Evolutionary conservation across 2,797 vertebrate species (phyloP).

Genomic region (Monodelphis domestica): DNA sequence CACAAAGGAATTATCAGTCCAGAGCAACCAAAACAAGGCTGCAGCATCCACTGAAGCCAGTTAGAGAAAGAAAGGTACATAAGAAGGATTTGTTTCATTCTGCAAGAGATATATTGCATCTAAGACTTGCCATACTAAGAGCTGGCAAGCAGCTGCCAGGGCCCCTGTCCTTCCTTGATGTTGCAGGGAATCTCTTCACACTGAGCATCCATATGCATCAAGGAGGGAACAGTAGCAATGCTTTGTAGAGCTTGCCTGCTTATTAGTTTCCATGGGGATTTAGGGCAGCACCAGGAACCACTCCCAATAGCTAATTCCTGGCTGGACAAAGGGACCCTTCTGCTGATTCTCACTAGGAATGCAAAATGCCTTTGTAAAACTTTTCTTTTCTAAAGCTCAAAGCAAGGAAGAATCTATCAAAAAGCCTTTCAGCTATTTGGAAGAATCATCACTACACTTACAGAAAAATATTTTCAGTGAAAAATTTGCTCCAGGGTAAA

Average conservation of each 20-base stretch:
- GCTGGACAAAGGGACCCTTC: background rate
- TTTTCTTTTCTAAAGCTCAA: background rate
- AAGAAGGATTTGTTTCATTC: background rate
- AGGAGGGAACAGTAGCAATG: background rate
- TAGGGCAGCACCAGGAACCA: background rate
- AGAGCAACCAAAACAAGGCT: background rate
- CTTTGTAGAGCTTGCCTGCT: background rate
- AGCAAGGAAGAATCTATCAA: background rate
- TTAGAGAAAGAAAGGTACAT: background rate
- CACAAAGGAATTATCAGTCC: background rate
- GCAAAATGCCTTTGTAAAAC: background rate
- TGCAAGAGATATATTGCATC: background rate
- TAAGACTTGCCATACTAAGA: background rate
- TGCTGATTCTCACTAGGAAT: background rate
- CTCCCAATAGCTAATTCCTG: background rate
- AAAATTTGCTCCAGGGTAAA: background rate
- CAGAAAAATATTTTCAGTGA: background rate
- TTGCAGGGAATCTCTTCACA: background rate
- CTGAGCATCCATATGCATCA: background rate
- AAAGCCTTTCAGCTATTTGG: background rate
- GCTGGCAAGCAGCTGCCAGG: background rate
- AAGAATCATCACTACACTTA: background rate
- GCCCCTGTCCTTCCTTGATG: background rate
- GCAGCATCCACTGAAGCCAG: background rate
- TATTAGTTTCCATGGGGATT: background rate